phyloP scores from a whole-genome alignment of 2,797 vertebrate genomes.

The Chaenodraco wilsoni region DNA sequence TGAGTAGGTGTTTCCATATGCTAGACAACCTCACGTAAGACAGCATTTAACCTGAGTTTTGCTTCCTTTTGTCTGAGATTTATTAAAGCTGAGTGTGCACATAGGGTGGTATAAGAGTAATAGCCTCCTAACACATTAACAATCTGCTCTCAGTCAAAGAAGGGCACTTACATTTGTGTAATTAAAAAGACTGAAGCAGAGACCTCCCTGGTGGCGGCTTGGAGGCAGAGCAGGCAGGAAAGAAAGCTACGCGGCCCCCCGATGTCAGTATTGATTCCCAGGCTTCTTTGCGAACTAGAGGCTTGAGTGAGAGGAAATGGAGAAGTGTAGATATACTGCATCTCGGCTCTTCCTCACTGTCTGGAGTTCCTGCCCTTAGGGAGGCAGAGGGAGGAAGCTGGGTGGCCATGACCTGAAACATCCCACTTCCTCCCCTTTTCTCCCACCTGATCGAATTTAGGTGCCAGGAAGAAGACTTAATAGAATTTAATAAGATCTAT shows the following conservation, averaged over 20 bases:
- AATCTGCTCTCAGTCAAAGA: constrained; percentile 69
- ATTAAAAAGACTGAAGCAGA: constrained; percentile 67
- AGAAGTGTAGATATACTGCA: constrained; percentile 79
- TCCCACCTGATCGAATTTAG: constrained; percentile 59
- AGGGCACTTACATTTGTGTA: constrained; percentile 65
- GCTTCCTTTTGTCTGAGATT: constrained; percentile 68
- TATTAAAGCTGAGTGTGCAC: constrained; percentile 67
- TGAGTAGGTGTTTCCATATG: constrained; percentile 73
- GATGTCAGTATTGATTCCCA: constrained; percentile 79
- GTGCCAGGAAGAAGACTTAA: constrained; percentile 32
- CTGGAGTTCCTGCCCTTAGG: constrained; percentile 70
- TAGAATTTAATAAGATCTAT: constrained; percentile 48
- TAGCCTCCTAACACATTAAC: constrained; percentile 65
- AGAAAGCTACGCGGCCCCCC: constrained; percentile 62
- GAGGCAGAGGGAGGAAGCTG: constrained; percentile 51
- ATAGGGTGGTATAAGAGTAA: constrained; percentile 66
- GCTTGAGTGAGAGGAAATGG: constrained; percentile 80
- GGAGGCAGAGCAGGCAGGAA: constrained; percentile 50
- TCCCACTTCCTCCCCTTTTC: constrained; percentile 35
- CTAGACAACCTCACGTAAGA: constrained; percentile 42
- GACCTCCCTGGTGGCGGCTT: constrained; percentile 48
- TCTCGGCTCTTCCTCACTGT: constrained; percentile 67
- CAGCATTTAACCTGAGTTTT: constrained; percentile 66
- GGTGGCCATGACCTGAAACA: constrained; percentile 68
- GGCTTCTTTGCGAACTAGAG: constrained; percentile 69